Base-by-base conservation (phyloP, 2,113 vertebrate genomes). In the Odocoileus virginianus region DNA sequence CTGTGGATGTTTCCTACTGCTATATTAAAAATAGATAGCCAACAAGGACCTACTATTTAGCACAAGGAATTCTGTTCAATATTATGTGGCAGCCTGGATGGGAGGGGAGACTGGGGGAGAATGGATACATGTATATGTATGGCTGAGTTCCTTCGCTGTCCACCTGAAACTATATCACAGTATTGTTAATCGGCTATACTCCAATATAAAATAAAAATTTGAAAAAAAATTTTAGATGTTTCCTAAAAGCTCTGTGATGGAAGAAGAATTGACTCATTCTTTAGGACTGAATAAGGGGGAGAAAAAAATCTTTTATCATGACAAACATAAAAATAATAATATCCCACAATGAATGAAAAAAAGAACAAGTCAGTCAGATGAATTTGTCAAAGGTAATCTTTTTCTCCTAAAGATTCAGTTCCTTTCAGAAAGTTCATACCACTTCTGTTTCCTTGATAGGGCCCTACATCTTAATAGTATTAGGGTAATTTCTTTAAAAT, bases 251-350 rank as follows among this genome's bases (percentile, higher is more conserved):
- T 96, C 91, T 95, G 83, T 61, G 89, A 97, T 36, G 86, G 97
- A 98, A 95, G 95, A 98, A 97, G 92, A 96, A 95, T 82, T 98
- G 97, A 98, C 96, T 98, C 98, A 98, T 98, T 98, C 97, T 97
- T 98, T 96, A 97, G 89, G 97, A 98, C 98, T 98, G 98, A 98
- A 98, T 95, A 91, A 98, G 94, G 98, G 96, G 98, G 97, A 98
- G 97, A 96, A 95, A 54, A 89, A 91, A 96, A 61, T 89, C 84
- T 87, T 93, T 87, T 98, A 97, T 97, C 87, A 90, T 83, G 67
- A 89, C 54, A 93, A 97, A 97, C 71, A 54, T 3, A 79, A 90
- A 97, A 97, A 50, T 82, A 88, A 47, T 7, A 90, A 81, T 50
- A 76, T 21, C 76, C 8, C 0, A 36, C 36, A 64, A 82, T 7